Conservation (phyloP, 2,797 vertebrate species). For the Discoglossus pictus region DNA sequence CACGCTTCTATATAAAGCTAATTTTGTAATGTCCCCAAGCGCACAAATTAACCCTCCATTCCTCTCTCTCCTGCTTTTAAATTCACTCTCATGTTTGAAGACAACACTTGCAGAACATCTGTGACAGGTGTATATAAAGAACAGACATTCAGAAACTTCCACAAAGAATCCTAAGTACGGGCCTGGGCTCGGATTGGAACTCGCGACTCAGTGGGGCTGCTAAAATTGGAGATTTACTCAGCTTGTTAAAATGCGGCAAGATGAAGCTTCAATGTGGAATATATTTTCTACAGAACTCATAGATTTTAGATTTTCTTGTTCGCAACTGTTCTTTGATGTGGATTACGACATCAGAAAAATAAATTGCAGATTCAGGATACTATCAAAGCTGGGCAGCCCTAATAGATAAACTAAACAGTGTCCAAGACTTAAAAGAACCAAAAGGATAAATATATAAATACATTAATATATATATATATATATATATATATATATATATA, state of each 20-base stretch:
- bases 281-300: constrained; percentile 22
- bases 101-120: constrained; percentile 13
- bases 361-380: too few relatives aligned
- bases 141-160: constrained; percentile 29
- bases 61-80: constrained; percentile 4
- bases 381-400: too few relatives aligned
- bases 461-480: too few relatives aligned
- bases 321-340: too few relatives aligned
- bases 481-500: too few relatives aligned
- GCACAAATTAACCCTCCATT: constrained; percentile 1
- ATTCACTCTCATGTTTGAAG: constrained; percentile 32
- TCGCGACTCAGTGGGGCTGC: constrained; percentile 20
- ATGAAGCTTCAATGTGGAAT: constrained; percentile 28
- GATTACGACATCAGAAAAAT: too few relatives aligned
- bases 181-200: neutral
- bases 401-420: too few relatives aligned
- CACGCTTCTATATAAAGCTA: neutral
- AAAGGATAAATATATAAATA: too few relatives aligned
- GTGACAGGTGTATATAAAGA: constrained; percentile 33
- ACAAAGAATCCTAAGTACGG: constrained; percentile 32
- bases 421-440: too few relatives aligned
- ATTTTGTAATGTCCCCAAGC: neutral
- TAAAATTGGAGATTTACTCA: constrained; percentile 44
- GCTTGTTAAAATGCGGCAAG: constrained; percentile 14
- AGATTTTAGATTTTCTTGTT: constrained; percentile 38